Base-by-base conservation (phyloP, 2,797 vertebrate species). In the Synanceia verrucosa region DNA sequence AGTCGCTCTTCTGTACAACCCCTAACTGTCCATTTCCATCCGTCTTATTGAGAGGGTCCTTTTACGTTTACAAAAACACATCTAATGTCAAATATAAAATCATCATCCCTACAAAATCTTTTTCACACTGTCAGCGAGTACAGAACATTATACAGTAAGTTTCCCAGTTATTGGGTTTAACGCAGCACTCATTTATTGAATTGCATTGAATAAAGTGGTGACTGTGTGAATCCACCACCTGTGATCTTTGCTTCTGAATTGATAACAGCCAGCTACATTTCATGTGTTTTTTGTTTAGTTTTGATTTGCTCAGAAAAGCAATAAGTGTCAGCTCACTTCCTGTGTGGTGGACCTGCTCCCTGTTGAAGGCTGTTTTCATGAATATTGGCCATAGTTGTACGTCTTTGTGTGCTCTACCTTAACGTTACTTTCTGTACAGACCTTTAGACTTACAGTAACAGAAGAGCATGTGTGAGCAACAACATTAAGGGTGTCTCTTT, bases 281-380 rank as follows among this genome's bases (percentile, higher is more conserved):
- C n/a, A n/a, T n/a, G n/a, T n/a, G n/a, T n/a, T n/a, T n/a, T n/a
- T 9, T 47, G 12, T 24, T 24, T 47, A 23, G 47, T 76, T 77
- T 63, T 65, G 72, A 62, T 75, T 72, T 69, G 74, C 76, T 82
- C 70, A 75, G 67, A 73, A 75, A 70, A 52, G 44, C 57, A 39
- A 52, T n/a, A 55, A 29, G 67, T 47, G 59, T 81, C 68, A 76
- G 51, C 44, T 24, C 21, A 21, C 6, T 65, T 58, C 53, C 50
- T 50, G 53, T 50, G 31, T 59, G 21, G 11, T 26, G 59, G 52
- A 44, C 39, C 3, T 29, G 61, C 44, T 67, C 10, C n/a, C 14
- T 55, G 43, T 68, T 60, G n/a, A 5, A 29, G 21, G 29, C 55
- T 44, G 43, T 28, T 62, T 56, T 57, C 34, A 70, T 56, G 41